phyloP scores from a whole-genome alignment of 2,797 vertebrate species.

The Pseudochirops cupreus region DNA sequence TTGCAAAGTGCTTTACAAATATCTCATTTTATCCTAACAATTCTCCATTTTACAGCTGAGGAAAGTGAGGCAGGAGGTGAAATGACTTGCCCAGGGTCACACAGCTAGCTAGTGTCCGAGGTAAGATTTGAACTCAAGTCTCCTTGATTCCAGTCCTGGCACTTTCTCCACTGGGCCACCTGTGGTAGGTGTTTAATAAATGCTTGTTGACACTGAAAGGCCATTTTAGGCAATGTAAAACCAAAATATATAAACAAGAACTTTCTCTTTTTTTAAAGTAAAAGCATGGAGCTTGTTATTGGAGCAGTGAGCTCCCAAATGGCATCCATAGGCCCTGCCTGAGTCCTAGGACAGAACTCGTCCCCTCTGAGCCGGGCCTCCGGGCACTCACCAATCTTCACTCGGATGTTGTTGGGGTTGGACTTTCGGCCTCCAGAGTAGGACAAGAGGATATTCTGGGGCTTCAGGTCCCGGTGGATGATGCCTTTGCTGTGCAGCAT shows the following conservation, averaged over 20 bases:
- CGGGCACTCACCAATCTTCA: conserved; percentile 93
- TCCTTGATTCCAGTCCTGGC: neutral
- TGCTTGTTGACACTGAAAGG: neutral
- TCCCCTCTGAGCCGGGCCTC: too few relatives aligned
- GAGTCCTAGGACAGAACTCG: neutral
- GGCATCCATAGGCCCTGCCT: neutral
- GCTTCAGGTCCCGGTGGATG: conserved; percentile 97
- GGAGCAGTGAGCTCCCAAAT: neutral
- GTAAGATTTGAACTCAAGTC: neutral
- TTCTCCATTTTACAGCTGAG: neutral
- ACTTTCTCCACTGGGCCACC: neutral
- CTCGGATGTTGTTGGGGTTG: conserved; percentile 92
- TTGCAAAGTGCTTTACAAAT: neutral
- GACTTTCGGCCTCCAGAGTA: conserved; percentile 90
- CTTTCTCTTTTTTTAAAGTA: neutral
- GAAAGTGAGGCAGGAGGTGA: neutral
- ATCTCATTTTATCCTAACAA: neutral
- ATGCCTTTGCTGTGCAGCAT: conserved; percentile 95
- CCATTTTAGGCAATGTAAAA: neutral
- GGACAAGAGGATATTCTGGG: conserved; percentile 97
- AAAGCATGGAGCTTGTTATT: too few relatives aligned
- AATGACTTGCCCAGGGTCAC: neutral
- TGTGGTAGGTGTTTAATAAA: neutral
- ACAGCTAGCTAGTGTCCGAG: neutral
- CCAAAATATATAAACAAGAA: neutral